Base-by-base conservation (phyloP, 2,797 vertebrate species). In the Heteromormyrus szaboi region DNA sequence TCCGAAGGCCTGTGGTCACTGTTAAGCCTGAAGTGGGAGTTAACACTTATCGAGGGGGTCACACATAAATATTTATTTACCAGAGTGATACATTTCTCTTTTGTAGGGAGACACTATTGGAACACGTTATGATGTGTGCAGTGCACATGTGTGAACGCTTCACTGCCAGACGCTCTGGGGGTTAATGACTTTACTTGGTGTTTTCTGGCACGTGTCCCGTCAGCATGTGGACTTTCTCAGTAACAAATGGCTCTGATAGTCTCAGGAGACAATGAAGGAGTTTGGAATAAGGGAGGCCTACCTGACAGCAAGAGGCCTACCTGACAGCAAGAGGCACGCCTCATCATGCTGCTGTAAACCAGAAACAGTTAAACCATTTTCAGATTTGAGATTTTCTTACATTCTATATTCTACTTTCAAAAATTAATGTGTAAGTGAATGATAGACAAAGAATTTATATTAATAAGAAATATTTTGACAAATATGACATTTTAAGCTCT, bases 11-110 rank as follows among this genome's bases (percentile, higher is more conserved):
- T 68, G 62, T 19, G 48, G 85, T 88, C 81, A 44, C 51, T 12
- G n/a, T 41, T 33, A 54, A 37, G 8, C 7, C 22, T 81, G 22
- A 50, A 79, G 19, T 29, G 37, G 46, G 56, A 17, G 17, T 62
- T 9, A 50, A 17, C 29, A 85, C 41, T 25, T 7, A 17, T 59
- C 53, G 33, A 33, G 81, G 41, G 76, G 50, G 22, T 90, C 87
- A 81, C 85, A 62, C 50, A 62, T 41, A 56, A 59, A 72, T 76
- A 90, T 88, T 90, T 90, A 88, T 85, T 14, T 72, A 53, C 65
- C 53, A 88, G 48, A 86, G 14, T 87, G 89, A 81, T 84, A 51
- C 62, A 4, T 29, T 88, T 44, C 19, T 79, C 65, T 90, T 88
- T n/a, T 68, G 53, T 17, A 86, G 62, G 51, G 22, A 86, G 79